Evolutionary conservation across 2,888 invertebrate species (phyloP).

Genomic region (Microplitis manilae): DNA sequence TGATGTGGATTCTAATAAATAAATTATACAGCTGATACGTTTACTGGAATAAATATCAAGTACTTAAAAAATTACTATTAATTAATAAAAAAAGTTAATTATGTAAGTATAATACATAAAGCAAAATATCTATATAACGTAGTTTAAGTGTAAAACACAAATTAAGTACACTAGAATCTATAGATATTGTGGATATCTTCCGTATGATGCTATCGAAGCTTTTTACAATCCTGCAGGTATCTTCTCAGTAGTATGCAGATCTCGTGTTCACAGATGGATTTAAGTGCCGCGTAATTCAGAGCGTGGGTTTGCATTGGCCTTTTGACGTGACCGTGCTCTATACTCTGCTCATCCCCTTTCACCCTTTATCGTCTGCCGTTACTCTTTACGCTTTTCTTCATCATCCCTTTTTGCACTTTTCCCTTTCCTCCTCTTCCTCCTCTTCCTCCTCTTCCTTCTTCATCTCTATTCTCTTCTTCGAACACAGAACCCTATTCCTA

Average conservation of each 20-base stretch:
- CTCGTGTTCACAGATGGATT: slow-evolving; percentile 59
- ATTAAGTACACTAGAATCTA: too few species aligned
- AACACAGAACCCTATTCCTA: slow-evolving; percentile 32
- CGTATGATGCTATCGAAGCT: slow-evolving; percentile 49
- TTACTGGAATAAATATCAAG: too few species aligned
- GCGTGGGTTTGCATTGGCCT: slow-evolving; percentile 43
- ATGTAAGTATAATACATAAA: too few species aligned
- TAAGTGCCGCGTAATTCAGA: slow-evolving; percentile 65
- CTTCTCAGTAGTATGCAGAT: slow-evolving; percentile 59
- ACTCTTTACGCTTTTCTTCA: slow-evolving; percentile 37
- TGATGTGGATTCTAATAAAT: too few species aligned
- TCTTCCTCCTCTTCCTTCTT: background rate
- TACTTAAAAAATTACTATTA: too few species aligned
- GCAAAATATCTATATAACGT: too few species aligned
- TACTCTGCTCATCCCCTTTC: slow-evolving; percentile 40
- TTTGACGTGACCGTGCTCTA: slow-evolving; percentile 44
- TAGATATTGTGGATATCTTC: slow-evolving; percentile 18
- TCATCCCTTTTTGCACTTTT: slow-evolving; percentile 24
- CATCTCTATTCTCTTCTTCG: background rate
- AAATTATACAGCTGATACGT: too few species aligned
- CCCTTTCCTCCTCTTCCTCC: background rate
- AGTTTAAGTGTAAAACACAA: too few species aligned
- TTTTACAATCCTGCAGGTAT: slow-evolving; percentile 36
- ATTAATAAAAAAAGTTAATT: too few species aligned
- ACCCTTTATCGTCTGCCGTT: slow-evolving; percentile 42